A percentile compares a stretch with the other conserved stretches of the same genome.
phyloP scores from a whole-genome alignment of 2,888 invertebrate genomes.

The Bombylius major region DNA sequence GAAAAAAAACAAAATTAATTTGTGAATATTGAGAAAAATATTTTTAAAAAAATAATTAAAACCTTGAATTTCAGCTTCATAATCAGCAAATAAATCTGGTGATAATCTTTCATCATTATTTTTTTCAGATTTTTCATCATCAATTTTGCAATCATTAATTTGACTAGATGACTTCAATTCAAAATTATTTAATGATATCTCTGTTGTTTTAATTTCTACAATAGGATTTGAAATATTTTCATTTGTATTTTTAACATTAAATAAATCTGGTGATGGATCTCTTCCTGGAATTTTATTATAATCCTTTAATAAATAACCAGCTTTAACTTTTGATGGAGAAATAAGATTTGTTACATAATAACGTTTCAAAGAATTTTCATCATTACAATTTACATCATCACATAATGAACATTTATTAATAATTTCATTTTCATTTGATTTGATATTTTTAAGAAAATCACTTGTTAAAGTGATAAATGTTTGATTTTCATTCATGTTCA shows the following conservation, averaged over 20 bases:
- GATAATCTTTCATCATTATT: slow-evolving; percentile 18
- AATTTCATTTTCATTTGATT: background rate
- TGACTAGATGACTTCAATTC: background rate
- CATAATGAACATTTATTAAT: background rate
- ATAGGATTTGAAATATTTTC: too few relatives aligned
- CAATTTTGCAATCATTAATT: background rate
- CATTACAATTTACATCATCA: too few relatives aligned
- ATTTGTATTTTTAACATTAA: background rate
- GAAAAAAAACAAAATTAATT: too few relatives aligned
- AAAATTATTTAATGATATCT: background rate
- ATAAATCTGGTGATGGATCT: slow-evolving; percentile 41
- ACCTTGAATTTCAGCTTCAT: slow-evolving; percentile 21
- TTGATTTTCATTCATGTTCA: background rate
- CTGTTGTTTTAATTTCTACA: background rate
- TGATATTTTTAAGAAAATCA: slow-evolving; percentile 1
- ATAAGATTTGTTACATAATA: slow-evolving; percentile 41
- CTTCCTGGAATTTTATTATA: slow-evolving; percentile 52
- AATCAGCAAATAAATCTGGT: slow-evolving; percentile 33
- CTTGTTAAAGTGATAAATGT: slow-evolving; percentile 1
- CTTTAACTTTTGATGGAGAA: slow-evolving; percentile 31
- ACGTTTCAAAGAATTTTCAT: slow-evolving; percentile 13
- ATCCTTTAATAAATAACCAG: slow-evolving; percentile 44
- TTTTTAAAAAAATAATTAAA: background rate
- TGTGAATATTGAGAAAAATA: too few relatives aligned
- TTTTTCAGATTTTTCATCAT: background rate